Evolutionary conservation across 2,113 vertebrate genomes (phyloP), one percentile per base, ranked within the genome.

Genomic region (Gambusia affinis): DNA sequence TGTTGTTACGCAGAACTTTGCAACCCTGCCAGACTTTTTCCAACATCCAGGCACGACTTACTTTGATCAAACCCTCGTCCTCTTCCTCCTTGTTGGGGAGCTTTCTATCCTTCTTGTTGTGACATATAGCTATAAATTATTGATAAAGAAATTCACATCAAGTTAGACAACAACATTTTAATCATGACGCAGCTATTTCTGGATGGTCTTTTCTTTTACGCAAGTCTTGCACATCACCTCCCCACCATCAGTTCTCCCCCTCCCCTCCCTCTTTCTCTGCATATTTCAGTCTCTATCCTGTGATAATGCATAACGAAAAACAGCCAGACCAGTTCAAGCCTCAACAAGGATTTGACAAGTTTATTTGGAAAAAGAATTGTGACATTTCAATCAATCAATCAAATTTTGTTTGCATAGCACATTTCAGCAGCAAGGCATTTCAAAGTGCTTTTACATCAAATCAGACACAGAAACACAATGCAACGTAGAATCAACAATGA

Each of bases 11-110:
- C 75, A 70, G 19, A 66, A 67, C 57, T 80, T 76, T 79, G 79
- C 66, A 62, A 83, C 80, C 60, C 64, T 44, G 80, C 82, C 87
- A 85, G 68, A 39, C 27, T 65, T 33, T 70, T 47, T 7, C 11
- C 27, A 19, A 12, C 10, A 6, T 79, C 57, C 74, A 82, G 44
- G 77, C 84, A 12, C 74, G 70, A 31, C 60, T 75, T 27, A 44
- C 72, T 74, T 66, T 37, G 29, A 67, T 28, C 24, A 71, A 64
- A 54, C 54, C 39, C 67, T 75, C 39, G 19, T 35, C 33, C 33
- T 35, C 33, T 27, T 64, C 61, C 67, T 76, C 39, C 67, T 75
- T 72, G 68, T 57, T 61, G 73, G 39, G 22, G 10, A 81, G 44
- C 37, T 54, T 66, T 73, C 80, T 51, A 63, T 69, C n/a, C 2